Evolutionary conservation across 2,113 vertebrate genomes (phyloP).

Genomic region (Amblyopsis rosae): DNA sequence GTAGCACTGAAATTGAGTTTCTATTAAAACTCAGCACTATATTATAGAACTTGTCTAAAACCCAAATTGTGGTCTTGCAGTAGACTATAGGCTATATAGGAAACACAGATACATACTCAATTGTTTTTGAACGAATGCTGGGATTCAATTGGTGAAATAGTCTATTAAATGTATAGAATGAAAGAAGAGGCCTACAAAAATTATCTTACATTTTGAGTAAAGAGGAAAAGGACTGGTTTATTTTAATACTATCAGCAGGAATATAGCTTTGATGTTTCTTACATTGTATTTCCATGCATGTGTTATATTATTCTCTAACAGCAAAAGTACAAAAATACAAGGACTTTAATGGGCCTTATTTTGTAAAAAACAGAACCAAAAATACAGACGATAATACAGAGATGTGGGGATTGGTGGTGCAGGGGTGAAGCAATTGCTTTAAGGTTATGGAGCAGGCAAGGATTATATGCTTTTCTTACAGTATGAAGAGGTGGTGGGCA

Average conservation of each 20-base stretch:
- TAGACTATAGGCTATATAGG: too few species aligned
- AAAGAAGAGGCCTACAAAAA: slow-evolving; percentile 30
- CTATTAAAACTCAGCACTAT: too few species aligned
- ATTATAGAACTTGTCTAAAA: too few species aligned
- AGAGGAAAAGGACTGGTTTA: slow-evolving; percentile 22
- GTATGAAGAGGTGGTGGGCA: slow-evolving; percentile 20
- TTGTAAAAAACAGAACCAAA: background rate
- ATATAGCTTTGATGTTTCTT: slow-evolving; percentile 48
- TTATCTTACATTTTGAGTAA: slow-evolving; percentile 32
- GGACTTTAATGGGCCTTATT: background rate
- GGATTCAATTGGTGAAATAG: too few species aligned
- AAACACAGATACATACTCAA: too few species aligned
- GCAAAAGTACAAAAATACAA: background rate
- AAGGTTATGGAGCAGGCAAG: slow-evolving; percentile 39
- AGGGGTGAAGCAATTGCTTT: slow-evolving; percentile 21
- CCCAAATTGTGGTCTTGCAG: too few species aligned
- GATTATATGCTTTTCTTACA: slow-evolving; percentile 36
- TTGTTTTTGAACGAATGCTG: too few species aligned
- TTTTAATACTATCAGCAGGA: slow-evolving; percentile 47
- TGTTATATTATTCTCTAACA: slow-evolving; percentile 15
- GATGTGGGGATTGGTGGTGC: background rate
- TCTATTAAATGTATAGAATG: too few species aligned
- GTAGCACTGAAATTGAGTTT: background rate
- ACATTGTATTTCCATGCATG: slow-evolving; percentile 33
- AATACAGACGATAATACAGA: background rate